These are phyloP conservation scores for Microcaecilia unicolor DNA, from an alignment of 2,797 vertebrate genomes.

Conservation along the genomic window DNA sequence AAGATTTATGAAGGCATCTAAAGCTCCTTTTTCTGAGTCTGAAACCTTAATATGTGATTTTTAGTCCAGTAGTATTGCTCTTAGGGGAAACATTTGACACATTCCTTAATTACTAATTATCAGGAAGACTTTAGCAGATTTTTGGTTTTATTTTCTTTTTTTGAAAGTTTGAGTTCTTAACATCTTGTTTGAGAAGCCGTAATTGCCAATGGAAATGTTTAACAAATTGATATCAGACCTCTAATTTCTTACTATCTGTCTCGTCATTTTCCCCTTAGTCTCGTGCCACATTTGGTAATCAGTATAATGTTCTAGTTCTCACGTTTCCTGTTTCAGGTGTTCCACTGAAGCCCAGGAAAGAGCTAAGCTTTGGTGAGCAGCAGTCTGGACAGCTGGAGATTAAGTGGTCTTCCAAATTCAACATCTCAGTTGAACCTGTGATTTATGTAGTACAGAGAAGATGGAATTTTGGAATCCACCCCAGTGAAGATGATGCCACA, in stretches of 20 bases:
- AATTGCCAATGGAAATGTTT: neutral
- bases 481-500: slow-evolving; percentile 84
- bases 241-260: neutral
- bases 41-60: too few species aligned
- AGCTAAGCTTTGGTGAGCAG: slow-evolving; percentile 77
- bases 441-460: slow-evolving; percentile 86
- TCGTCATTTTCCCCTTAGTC: neutral
- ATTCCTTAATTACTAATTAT: too few species aligned
- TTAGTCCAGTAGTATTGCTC: too few species aligned
- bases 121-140: too few species aligned
- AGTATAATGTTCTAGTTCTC: neutral
- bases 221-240: neutral
- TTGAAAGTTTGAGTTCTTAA: too few species aligned
- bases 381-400: slow-evolving; percentile 76
- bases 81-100: too few species aligned
- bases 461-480: slow-evolving; percentile 92
- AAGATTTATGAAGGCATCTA: too few species aligned
- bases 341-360: slow-evolving; percentile 90
- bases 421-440: slow-evolving; percentile 88
- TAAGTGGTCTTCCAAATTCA: slow-evolving; percentile 92
- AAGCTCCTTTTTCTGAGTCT: too few species aligned
- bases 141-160: too few species aligned
- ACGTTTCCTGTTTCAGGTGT: slow-evolving; percentile 57
- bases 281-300: neutral
- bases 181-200: neutral